Percentiles rank a stretch among this genome's conserved stretches.
phyloP scores from a whole-genome alignment of 2,888 invertebrate genomes.

The Lasioglossum lativentre region DNA sequence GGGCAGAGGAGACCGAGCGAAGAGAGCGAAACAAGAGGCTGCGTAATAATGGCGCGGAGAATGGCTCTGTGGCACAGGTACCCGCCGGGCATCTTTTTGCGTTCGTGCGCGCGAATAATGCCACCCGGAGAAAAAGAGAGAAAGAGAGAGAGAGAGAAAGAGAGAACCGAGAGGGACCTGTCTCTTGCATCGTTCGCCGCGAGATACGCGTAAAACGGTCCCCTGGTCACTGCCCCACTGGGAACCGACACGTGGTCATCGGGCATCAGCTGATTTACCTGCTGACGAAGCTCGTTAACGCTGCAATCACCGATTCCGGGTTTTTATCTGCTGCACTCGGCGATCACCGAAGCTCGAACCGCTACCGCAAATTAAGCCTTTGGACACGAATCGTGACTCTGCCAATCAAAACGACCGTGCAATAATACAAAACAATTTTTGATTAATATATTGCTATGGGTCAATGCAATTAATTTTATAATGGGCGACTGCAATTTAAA shows the following conservation, averaged over 20 bases:
- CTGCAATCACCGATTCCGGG: not conserved
- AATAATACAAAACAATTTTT: not conserved
- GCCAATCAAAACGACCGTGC: not conserved
- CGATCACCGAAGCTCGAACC: not conserved
- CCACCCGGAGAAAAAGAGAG: conserved; percentile 43
- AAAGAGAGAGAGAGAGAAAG: not conserved
- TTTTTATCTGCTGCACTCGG: not conserved
- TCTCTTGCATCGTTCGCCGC: conserved; percentile 34
- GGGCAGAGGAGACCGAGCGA: conserved; percentile 18
- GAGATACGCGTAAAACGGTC: conserved; percentile 59
- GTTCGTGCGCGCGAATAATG: conserved; percentile 28
- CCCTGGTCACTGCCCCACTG: conserved; percentile 53
- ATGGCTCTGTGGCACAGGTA: conserved; percentile 64
- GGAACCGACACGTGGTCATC: conserved; percentile 74
- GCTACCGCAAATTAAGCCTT: not conserved
- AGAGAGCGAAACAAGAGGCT: conserved; percentile 34
- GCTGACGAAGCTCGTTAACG: conserved; percentile 66
- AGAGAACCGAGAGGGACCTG: not conserved
- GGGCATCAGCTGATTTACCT: conserved; percentile 70
- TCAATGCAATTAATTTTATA: too few relatives aligned
- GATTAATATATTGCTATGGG: too few relatives aligned
- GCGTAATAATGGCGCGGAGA: conserved; percentile 74
- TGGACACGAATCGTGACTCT: not conserved
- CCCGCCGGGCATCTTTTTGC: conserved; percentile 48
- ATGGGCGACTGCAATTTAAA: too few relatives aligned